phyloP scores from a whole-genome alignment of 2,888 invertebrate genomes.

The Drosophila aldrichi region DNA sequence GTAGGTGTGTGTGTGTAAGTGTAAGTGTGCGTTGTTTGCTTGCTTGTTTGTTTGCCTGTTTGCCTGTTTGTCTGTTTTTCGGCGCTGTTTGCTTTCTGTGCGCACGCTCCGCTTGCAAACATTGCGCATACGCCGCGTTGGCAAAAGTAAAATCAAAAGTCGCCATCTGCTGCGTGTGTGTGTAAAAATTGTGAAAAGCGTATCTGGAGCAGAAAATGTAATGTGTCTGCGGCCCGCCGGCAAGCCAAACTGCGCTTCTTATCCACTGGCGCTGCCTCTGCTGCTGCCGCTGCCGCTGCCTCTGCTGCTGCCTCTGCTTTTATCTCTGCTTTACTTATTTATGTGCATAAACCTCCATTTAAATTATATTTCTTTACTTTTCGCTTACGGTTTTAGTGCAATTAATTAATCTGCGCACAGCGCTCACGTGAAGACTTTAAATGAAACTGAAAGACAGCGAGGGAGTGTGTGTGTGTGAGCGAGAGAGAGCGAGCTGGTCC shows the following conservation, averaged over 20 bases:
- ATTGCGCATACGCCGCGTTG: conserved; percentile 76
- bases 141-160: conserved; percentile 69
- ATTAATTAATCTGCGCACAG: conserved; percentile 37
- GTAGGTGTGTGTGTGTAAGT: background rate
- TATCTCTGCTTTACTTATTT: conserved; percentile 31
- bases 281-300: background rate
- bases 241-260: conserved; percentile 13
- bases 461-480: too few species aligned
- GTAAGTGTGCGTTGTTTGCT: conserved; percentile 22
- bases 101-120: conserved; percentile 59
- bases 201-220: conserved; percentile 78
- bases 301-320: background rate
- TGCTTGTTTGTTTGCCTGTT: conserved; percentile 44
- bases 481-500: too few species aligned
- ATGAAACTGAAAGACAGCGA: background rate
- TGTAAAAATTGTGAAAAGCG: conserved; percentile 77
- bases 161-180: conserved; percentile 46
- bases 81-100: conserved; percentile 49
- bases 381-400: conserved; percentile 15
- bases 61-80: conserved; percentile 46
- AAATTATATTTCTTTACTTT: conserved; percentile 6
- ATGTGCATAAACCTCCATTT: conserved; percentile 50
- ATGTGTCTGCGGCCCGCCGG: conserved; percentile 55
- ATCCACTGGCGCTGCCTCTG: background rate
- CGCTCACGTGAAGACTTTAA: conserved; percentile 16